Conservation (phyloP, 2,113 vertebrate species). For the Cervus canadensis region DNA sequence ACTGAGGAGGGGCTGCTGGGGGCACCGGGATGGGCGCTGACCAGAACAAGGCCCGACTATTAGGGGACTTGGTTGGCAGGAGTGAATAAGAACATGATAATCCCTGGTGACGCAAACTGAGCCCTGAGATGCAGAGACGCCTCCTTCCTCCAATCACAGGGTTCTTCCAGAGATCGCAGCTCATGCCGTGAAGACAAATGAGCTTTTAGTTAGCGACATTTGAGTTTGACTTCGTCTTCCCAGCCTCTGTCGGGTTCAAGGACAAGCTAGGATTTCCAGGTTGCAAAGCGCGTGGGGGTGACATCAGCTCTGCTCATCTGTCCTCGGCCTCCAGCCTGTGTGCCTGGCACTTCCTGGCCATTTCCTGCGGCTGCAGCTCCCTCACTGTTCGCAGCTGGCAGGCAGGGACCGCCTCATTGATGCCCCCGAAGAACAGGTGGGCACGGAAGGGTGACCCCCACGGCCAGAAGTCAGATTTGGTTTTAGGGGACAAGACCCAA, state of each 20-base stretch:
- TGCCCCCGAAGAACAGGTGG: not conserved
- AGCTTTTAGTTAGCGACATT: rapidly evolving
- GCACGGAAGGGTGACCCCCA: rapidly evolving
- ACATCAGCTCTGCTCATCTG: too few relatives aligned
- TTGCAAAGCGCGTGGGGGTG: rapidly evolving
- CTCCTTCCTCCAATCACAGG: rapidly evolving
- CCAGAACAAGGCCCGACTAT: rapidly evolving
- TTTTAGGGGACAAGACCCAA: not conserved
- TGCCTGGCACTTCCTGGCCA: not conserved
- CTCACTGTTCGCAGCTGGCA: not conserved
- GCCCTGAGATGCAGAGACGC: not conserved
- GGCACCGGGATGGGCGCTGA: rapidly evolving
- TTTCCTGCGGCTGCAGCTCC: rapidly evolving
- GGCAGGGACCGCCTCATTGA: not conserved
- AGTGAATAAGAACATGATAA: rapidly evolving
- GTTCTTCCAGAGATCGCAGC: rapidly evolving
- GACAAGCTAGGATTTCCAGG: rapidly evolving
- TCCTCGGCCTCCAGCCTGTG: rapidly evolving
- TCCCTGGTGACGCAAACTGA: rapidly evolving
- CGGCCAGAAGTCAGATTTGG: not conserved
- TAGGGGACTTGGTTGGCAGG: not conserved
- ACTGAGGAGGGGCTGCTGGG: not conserved
- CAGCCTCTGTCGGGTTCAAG: not conserved
- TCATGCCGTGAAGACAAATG: rapidly evolving
- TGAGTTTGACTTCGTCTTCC: rapidly evolving